Conservation (phyloP, 92 coral and sea anemone species). For the Plumapathes pennacea region DNA sequence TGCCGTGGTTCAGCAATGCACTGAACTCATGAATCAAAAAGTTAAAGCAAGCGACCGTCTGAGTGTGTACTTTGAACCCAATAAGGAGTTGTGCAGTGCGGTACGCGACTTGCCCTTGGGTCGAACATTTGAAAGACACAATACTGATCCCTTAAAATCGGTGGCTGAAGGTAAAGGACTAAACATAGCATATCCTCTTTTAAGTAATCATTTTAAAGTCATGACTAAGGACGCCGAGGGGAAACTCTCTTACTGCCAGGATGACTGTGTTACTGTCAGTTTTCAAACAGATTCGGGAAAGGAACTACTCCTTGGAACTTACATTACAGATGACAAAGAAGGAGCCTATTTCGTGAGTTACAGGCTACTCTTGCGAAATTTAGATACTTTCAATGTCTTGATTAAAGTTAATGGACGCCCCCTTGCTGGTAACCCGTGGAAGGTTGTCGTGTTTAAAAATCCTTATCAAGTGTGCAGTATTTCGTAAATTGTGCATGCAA, state of each 20-base stretch:
- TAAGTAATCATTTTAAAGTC: constrained; percentile 26
- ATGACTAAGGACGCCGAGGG: constrained; percentile 45
- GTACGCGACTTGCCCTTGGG: constrained; percentile 23
- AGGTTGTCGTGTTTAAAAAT: no score
- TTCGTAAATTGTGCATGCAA: no score
- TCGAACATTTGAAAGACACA: no score
- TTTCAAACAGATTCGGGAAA: constrained; percentile 11
- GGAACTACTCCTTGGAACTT: constrained; percentile 7
- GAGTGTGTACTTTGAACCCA: background rate
- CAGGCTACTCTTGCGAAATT: constrained; percentile 21
- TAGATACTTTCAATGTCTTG: constrained; percentile 22
- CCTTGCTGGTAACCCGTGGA: constrained; percentile 40
- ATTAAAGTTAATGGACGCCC: constrained; percentile 26
- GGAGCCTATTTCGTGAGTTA: constrained; percentile 42
- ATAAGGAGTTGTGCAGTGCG: background rate
- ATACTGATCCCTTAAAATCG: constrained; percentile 21
- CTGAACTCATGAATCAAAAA: background rate
- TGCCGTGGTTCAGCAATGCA: background rate
- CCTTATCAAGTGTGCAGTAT: no score
- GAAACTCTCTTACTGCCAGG: constrained; percentile 40
- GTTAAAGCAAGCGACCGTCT: background rate
- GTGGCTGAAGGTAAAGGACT: constrained; percentile 34
- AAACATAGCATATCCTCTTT: constrained; percentile 16
- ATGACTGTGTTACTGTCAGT: constrained; percentile 37
- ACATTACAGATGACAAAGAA: constrained; percentile 41